phyloP scores from a whole-genome alignment of 2,113 vertebrate species.

The Tetrao urogallus region DNA sequence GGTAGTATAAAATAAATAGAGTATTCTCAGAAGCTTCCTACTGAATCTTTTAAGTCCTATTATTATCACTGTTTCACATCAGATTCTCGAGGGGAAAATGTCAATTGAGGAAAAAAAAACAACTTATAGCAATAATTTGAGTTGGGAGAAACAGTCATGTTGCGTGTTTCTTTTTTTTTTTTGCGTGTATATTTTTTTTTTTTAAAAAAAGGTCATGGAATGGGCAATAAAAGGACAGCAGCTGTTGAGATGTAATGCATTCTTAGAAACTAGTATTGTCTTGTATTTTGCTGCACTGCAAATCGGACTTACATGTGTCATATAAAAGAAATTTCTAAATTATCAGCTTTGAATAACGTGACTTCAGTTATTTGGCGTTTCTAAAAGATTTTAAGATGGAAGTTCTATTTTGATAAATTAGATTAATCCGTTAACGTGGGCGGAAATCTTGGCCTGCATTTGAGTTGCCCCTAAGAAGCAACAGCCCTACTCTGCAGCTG shows the following conservation, averaged over 20 bases:
- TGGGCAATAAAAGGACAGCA: not conserved
- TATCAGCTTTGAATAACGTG: not conserved
- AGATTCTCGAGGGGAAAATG: not conserved
- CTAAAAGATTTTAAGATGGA: not conserved
- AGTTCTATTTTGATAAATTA: not conserved
- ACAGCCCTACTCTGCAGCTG: not conserved
- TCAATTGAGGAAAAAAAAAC: not conserved
- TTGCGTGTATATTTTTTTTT: not conserved
- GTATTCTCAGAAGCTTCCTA: not conserved
- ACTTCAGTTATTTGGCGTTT: not conserved
- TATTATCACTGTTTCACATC: not conserved
- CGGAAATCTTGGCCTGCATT: not conserved
- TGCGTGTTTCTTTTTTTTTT: not conserved
- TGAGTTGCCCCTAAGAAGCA: not conserved
- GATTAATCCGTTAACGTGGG: not conserved
- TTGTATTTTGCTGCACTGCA: not conserved
- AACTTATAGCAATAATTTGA: not conserved
- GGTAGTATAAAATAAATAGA: not conserved
- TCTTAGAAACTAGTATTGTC: not conserved
- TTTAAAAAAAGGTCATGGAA: not conserved
- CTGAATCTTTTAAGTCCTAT: not conserved
- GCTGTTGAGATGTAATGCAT: not conserved
- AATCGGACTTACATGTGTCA: not conserved
- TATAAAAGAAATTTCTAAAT: not conserved
- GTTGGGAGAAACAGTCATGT: not conserved